Evolutionary conservation across 1,140 invertebrate genomes (phyloP), one percentile per base, ranked within the genome.

Genomic region (Cotesia chilonis): DNA sequence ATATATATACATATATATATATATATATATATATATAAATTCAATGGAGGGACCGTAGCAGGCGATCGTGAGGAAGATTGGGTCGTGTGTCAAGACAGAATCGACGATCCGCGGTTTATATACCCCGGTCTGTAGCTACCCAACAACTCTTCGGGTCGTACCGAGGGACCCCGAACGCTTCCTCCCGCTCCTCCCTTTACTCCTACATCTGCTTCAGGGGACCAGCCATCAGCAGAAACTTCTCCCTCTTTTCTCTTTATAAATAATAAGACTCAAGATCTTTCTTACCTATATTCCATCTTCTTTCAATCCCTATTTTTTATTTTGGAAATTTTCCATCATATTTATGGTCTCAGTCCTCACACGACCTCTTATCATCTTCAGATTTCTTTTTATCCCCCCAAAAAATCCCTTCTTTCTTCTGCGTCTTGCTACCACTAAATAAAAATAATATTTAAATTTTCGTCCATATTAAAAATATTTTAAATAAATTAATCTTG

Each of bases 61-160:
- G 64, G 66, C 60, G 65, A 67, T 78, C 80, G 77, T 78, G 81
- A 83, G 79, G 84, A 85, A 82, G 83, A 81, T 86, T 83, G 82
- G 82, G 81, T 84, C 82, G 82, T 85, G 81, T 85, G 84, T 87
- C 85, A 83, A 81, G 82, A 76, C 77, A 76, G 79, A 85, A 81
- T 83, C 78, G 76, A 74, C 79, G 82, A 80, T 82, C 79, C 81
- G 79, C 78, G 78, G 84, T 82, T 87, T 87, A 85, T 87, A 87
- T 87, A 87, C 83, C 82, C 82, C 70, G 63, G 61, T 38, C 35
- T 75, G 79, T 81, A 80, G 83, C 82, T 81, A 83, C 81, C 82
- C 74, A 72, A 67, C 75, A 72, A 59, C 71, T 41, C 71, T 69
- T 52, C 71, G 68, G 63, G 63, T 41, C 72, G 60, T 55, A 64